Evolutionary conservation across 1,140 invertebrate genomes (phyloP), one percentile per base, ranked within the genome.

Genomic region (Drosophila kikkawai): DNA sequence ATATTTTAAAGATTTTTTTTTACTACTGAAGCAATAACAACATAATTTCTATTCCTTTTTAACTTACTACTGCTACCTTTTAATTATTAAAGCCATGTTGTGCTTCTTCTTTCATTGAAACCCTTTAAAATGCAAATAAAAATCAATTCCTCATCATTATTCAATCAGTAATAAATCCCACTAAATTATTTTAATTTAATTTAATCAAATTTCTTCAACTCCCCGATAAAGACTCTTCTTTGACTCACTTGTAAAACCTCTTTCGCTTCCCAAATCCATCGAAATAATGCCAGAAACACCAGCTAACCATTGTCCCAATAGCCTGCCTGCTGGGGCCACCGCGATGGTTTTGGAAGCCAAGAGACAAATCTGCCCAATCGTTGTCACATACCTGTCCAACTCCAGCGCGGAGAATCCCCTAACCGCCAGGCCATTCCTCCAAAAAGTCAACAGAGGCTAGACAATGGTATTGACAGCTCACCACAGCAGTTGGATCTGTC

Each of bases 301-400:
- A 48, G 39, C 29, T 59, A 42, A 34, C 67, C 64, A 68, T 69
- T 59, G 66, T 67, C 47, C 26, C 29, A n/a, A 32, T 50, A 13
- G 53, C 51, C 19, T 22, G 34, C 7, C 44, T 29, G 26, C 26
- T 29, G 36, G 15, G 15, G 11, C 48, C 50, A 19, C 42, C n/a
- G 39, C 51, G 39, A 71, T 59, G 51, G 67, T 59, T 58, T 29
- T 59, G 11, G 69, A 42, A 60, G 7, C 44, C 44, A 32, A 22
- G 59, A 61, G 67, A 73, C 69, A 73, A 73, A 73, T 73, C 69
- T 73, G 44, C 37, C 69, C 69, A 71, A 73, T 73, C 58, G 69
- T 73, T 73, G 69, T 73, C 69, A 73, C 53, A 73, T 73, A 71
- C 67, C 69, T 73, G 69, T 70, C 67, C 63, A 26, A 42, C 37